These are phyloP conservation scores for Podarcis raffonei DNA, from an alignment of 2,113 vertebrate genomes.

Conservation along the genomic window DNA sequence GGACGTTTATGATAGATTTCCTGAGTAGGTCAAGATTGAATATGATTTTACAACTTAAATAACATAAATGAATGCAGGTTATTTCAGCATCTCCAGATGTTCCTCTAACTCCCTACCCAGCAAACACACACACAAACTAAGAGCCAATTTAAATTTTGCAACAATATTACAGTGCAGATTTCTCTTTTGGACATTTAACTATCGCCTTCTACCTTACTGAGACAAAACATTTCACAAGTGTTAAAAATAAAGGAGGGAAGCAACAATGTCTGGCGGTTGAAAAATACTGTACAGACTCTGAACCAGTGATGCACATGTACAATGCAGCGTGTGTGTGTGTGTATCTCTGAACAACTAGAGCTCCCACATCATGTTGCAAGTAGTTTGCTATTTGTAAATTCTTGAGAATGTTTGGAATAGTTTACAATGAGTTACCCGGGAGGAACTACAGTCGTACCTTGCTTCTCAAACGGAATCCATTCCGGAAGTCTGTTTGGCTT, in stretches of 20 bases:
- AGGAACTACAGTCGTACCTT: no score
- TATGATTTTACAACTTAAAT: constrained; percentile 88
- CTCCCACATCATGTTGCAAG: not conserved
- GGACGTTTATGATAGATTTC: constrained; percentile 87
- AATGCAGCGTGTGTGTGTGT: not conserved
- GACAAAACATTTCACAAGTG: not conserved
- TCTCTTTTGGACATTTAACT: constrained; percentile 61
- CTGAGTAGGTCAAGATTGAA: constrained; percentile 87
- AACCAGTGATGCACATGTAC: not conserved
- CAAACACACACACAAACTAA: constrained; percentile 60
- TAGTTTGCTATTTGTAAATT: not conserved
- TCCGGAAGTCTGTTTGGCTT: no score
- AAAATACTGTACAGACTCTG: not conserved
- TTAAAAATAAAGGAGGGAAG: not conserved
- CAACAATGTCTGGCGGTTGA: not conserved
- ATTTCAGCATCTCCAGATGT: constrained; percentile 86
- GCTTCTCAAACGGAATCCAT: no score
- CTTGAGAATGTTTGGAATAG: not conserved
- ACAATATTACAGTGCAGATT: constrained; percentile 63
- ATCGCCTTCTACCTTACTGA: constrained; percentile 31
- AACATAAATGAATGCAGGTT: constrained; percentile 84
- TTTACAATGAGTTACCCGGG: not conserved
- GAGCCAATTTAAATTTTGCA: constrained; percentile 75
- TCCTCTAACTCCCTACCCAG: constrained; percentile 74
- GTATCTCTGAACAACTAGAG: not conserved